These are phyloP conservation scores for Urosaurus nigricauda DNA, from an alignment of 2,797 vertebrate species.

Conservation along the genomic window DNA sequence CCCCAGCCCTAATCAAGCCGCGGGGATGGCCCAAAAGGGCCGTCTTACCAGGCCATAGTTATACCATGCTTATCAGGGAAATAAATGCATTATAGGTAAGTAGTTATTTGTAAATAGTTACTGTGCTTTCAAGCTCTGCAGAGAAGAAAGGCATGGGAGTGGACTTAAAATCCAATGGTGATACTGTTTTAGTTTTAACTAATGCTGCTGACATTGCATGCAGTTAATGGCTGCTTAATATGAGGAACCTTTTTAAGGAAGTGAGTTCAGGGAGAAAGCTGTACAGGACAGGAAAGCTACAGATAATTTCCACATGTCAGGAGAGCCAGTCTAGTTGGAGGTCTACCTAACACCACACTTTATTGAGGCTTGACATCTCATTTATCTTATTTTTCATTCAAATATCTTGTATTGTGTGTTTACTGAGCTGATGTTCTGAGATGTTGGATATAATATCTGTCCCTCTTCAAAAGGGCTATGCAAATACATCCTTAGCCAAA, in stretches of 20 bases:
- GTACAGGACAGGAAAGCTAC: background rate
- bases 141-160: background rate
- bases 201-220: background rate
- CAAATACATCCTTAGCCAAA: background rate
- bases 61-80: background rate
- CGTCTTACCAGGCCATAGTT: no score
- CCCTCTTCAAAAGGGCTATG: background rate
- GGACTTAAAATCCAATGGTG: background rate
- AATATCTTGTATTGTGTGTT: background rate
- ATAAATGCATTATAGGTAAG: background rate
- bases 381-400: background rate
- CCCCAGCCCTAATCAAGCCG: no score
- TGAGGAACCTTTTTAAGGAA: background rate
- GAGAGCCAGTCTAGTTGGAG: background rate
- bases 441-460: background rate
- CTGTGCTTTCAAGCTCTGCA: background rate
- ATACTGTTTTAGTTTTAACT: background rate
- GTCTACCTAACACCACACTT: background rate
- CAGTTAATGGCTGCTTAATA: background rate
- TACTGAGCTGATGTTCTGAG: background rate
- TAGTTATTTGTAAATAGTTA: background rate
- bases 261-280: background rate
- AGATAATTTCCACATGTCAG: background rate
- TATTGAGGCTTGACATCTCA: background rate
- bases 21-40: no score